Evolutionary conservation across 2,797 vertebrate species (phyloP), one percentile per base, ranked within the genome.

Genomic region (Darevskia nairensis): DNA sequence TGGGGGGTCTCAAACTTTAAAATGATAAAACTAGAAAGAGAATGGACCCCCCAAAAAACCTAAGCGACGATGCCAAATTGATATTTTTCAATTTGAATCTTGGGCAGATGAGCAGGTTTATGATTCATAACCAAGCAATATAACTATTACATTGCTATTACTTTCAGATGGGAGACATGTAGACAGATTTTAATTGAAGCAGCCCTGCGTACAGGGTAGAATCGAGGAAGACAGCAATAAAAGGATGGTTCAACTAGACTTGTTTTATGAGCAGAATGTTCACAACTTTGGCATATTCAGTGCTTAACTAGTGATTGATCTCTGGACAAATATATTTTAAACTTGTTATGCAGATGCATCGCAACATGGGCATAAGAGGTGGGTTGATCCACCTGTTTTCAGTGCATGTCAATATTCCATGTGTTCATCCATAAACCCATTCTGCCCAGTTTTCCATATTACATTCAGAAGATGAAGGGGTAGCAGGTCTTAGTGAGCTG

Each of bases 171-270:
- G 91, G 90, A 92, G 87, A 78, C 91, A 89, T 89, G 95, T 94
- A 94, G 96, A 41, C 94, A 94, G 91, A 96, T 95, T 95, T 90
- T 94, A 94, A 96, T 96, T 96, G 92, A 96, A 96, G 94, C 94
- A 50, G 71, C 82, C 80, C 87, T 92, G 89, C 78, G 88, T 1
- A 0, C 84, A 82, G 88, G 93, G 93, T 44, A 79, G 88, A 95
- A 95, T 91, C 89, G 92, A 93, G 89, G 92, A 95, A 95, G 93
- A 95, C 80, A 88, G 87, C 85, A 92, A 85, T n/a, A 93, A 87
- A 95, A 94, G 50, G 92, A 86, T 89, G 91, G 95, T 95, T 91
- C 95, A 94, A 93, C 92, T 94, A 93, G 92, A 88, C 83, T 93
- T 94, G 90, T 92, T 94, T 96, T 95, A 92, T 71, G 87, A 91